These are phyloP conservation scores for Ips nitidus DNA, from an alignment of 1,140 invertebrate genomes.

Conservation along the genomic window DNA sequence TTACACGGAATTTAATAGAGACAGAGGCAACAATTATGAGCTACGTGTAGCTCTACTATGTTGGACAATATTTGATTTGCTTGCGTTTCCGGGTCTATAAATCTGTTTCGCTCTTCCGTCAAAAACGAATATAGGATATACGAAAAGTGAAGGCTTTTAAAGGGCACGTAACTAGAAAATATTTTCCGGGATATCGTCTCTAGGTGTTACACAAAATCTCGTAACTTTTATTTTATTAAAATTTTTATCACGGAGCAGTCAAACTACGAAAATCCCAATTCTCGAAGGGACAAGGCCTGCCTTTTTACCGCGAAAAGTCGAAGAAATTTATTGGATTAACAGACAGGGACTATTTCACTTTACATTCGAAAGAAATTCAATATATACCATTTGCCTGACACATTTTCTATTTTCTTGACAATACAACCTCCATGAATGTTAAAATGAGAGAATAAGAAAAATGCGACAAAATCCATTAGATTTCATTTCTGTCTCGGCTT, in stretches of 20 bases:
- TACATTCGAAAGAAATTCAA: slow-evolving; percentile 38
- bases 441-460: slow-evolving; percentile 34
- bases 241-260: slow-evolving; percentile 27
- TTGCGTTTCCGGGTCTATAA: background rate
- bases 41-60: background rate
- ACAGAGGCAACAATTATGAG: background rate
- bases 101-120: background rate
- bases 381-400: slow-evolving; percentile 38
- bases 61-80: background rate
- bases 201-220: background rate
- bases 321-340: slow-evolving; percentile 39
- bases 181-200: too few relatives aligned
- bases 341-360: slow-evolving; percentile 38
- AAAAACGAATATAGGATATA: too few relatives aligned
- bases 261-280: slow-evolving; percentile 28
- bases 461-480: slow-evolving; percentile 29
- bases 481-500: slow-evolving; percentile 18
- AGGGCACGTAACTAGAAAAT: too few relatives aligned
- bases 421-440: slow-evolving; percentile 38
- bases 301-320: slow-evolving; percentile 36
- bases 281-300: slow-evolving; percentile 20
- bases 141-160: too few relatives aligned
- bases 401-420: slow-evolving; percentile 39
- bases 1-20: slow-evolving; percentile 13
- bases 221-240: slow-evolving; percentile 25